A percentile compares a stretch with the other conserved stretches of the same genome.
phyloP scores from a whole-genome alignment of 2,888 invertebrate genomes.

The Diarsia mendica region DNA sequence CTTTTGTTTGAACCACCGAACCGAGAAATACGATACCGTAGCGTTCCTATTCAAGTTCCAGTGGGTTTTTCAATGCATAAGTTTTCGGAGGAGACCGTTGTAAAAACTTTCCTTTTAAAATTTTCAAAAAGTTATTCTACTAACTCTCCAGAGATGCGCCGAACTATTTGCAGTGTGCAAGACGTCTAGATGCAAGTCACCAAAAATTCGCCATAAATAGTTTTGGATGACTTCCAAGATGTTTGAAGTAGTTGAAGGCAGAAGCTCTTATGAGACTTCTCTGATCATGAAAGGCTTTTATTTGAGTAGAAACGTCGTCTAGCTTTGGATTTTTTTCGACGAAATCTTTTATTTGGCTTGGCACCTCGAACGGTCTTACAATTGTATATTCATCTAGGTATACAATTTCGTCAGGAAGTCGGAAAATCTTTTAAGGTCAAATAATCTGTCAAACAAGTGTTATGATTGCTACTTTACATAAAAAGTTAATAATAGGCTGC shows the following conservation, averaged over 20 bases:
- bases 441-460: background rate
- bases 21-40: background rate
- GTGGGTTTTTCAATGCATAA: constrained; percentile 30
- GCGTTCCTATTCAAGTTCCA: constrained; percentile 12
- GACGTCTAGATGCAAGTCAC: constrained; percentile 71
- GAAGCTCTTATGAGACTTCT: constrained; percentile 71
- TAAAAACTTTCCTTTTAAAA: constrained; percentile 66
- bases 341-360: constrained; percentile 40
- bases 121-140: constrained; percentile 53
- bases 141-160: constrained; percentile 50
- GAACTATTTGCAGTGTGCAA: constrained; percentile 71
- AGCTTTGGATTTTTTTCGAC: constrained; percentile 9
- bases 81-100: constrained; percentile 27
- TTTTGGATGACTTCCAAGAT: constrained; percentile 82
- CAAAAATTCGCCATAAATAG: constrained; percentile 79
- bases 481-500: too few relatives aligned
- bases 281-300: constrained; percentile 76
- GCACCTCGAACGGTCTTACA: constrained; percentile 3
- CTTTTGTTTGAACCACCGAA: constrained; percentile 8
- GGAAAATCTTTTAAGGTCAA: background rate
- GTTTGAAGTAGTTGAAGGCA: constrained; percentile 70
- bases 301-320: constrained; percentile 59
- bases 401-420: constrained; percentile 1
- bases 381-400: constrained; percentile 19
- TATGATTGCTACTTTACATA: background rate